These are phyloP conservation scores for Loxodonta africana DNA, from an alignment of 2,113 vertebrate species.

Conservation along the genomic window DNA sequence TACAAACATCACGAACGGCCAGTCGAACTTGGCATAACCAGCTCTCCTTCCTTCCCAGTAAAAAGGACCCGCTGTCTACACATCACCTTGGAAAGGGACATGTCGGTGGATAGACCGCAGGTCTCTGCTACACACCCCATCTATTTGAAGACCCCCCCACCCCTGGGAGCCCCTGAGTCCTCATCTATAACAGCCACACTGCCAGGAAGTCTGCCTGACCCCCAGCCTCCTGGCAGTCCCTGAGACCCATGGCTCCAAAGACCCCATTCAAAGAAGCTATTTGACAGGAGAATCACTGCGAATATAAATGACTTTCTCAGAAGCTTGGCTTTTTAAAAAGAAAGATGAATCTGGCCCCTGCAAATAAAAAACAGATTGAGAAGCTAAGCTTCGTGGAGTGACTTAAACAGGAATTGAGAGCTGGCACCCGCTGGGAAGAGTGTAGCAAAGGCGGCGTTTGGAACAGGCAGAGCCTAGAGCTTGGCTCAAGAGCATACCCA, in stretches of 20 bases:
- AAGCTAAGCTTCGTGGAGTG: slow-evolving; percentile 80
- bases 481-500: neutral
- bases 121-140: neutral
- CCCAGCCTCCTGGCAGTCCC: slow-evolving; percentile 47
- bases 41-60: neutral
- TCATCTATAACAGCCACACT: neutral
- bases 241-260: slow-evolving; percentile 67
- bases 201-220: neutral
- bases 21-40: neutral
- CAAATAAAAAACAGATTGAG: slow-evolving; percentile 86
- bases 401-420: slow-evolving; percentile 84
- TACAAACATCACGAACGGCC: neutral
- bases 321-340: slow-evolving; percentile 84
- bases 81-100: neutral
- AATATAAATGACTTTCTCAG: slow-evolving; percentile 85
- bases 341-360: slow-evolving; percentile 84
- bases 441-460: slow-evolving; percentile 55
- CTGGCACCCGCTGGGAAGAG: slow-evolving; percentile 81
- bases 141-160: neutral
- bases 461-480: slow-evolving; percentile 63
- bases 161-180: neutral
- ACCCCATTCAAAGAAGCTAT: slow-evolving; percentile 69
- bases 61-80: neutral
- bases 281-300: slow-evolving; percentile 80
- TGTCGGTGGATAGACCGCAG: neutral